Percentiles rank a stretch among this genome's conserved stretches.
These are phyloP conservation scores for Tetrao urogallus DNA, from an alignment of 2,113 vertebrate species.

Conservation along the genomic window DNA sequence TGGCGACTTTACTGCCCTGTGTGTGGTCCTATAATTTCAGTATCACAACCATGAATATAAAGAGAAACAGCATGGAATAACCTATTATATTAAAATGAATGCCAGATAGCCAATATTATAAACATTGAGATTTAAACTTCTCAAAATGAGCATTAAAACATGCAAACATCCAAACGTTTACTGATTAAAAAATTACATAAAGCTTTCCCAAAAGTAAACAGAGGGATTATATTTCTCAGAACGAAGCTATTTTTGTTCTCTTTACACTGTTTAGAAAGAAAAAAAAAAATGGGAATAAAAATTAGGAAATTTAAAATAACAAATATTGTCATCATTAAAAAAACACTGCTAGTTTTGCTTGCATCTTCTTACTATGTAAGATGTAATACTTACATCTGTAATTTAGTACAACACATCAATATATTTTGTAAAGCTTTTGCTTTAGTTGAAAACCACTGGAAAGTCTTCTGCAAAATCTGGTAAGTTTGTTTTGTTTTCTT, in stretches of 20 bases:
- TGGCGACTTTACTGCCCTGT: constrained; percentile 83
- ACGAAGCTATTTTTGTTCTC: background rate
- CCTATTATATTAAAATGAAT: constrained; percentile 70
- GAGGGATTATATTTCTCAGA: background rate
- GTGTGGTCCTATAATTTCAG: constrained; percentile 88
- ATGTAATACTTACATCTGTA: background rate
- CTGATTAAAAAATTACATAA: background rate
- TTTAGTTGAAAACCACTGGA: background rate
- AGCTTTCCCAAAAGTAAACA: background rate
- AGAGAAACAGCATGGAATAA: constrained; percentile 83
- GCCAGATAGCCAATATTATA: constrained; percentile 60
- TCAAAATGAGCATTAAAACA: constrained; percentile 22
- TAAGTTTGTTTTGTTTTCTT: background rate
- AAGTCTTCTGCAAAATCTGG: background rate
- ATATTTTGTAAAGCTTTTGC: background rate
- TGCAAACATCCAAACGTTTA: background rate
- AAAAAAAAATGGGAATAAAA: background rate
- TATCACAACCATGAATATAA: constrained; percentile 82
- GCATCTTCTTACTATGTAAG: background rate
- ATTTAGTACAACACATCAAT: background rate
- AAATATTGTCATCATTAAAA: rapidly evolving
- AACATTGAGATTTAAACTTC: constrained; percentile 1
- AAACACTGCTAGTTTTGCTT: background rate
- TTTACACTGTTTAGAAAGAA: background rate
- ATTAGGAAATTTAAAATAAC: background rate